phyloP scores from a whole-genome alignment of 2,888 invertebrate genomes.

The Calliopum simillimum region DNA sequence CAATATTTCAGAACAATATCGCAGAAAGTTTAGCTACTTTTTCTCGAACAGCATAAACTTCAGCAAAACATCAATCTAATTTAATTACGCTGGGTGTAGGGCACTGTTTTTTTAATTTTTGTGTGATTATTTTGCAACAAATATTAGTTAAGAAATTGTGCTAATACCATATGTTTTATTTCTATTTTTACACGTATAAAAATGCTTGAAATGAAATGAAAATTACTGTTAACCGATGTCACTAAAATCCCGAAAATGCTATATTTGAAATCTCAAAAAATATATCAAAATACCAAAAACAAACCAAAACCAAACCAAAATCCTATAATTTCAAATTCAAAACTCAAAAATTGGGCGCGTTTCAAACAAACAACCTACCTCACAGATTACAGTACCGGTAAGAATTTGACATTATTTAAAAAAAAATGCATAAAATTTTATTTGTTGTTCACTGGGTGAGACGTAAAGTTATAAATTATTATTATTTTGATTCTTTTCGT shows the following conservation, averaged over 20 bases:
- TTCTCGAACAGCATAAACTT: no score
- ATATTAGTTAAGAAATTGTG: conserved; percentile 20
- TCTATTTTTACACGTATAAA: conserved; percentile 25
- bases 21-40: neutral
- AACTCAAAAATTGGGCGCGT: conserved; percentile 32
- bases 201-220: conserved; percentile 29
- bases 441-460: conserved; percentile 20
- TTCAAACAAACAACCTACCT: conserved; percentile 44
- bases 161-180: conserved; percentile 31
- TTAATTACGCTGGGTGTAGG: conserved; percentile 2
- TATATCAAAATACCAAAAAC: conserved; percentile 3
- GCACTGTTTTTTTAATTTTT: neutral
- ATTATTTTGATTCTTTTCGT: conserved; percentile 4
- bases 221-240: conserved; percentile 32
- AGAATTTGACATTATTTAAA: conserved; percentile 47
- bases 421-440: conserved; percentile 15
- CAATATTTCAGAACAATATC: no score
- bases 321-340: conserved; percentile 2
- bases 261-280: conserved; percentile 20
- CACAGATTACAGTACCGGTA: conserved; percentile 63
- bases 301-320: no score
- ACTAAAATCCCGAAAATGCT: conserved; percentile 23
- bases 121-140: conserved; percentile 6
- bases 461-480: conserved; percentile 10
- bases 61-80: no score